Evolutionary conservation across 1,140 invertebrate genomes (phyloP).

Genomic region (Trachymyrmex septentrionalis): DNA sequence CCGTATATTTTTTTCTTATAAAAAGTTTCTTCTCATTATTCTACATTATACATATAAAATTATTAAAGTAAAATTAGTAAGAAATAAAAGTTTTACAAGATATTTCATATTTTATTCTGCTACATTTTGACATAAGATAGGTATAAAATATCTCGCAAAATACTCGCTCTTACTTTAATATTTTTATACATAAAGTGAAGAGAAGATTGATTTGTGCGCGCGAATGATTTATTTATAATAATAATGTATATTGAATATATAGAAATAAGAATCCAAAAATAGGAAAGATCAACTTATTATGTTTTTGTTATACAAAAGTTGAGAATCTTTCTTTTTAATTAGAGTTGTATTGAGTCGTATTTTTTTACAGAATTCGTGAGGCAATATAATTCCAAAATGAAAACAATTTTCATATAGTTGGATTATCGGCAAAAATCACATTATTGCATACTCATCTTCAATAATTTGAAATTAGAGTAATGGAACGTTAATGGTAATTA

Average conservation of each 20-base stretch:
- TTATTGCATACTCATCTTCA: background rate
- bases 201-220: background rate
- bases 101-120: background rate
- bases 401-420: background rate
- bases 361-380: background rate
- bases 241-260: background rate
- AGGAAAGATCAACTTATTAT: background rate
- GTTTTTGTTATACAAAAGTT: background rate
- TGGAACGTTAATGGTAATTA: slow-evolving; percentile 15
- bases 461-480: background rate
- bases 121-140: background rate
- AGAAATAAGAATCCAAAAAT: background rate
- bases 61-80: background rate
- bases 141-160: background rate
- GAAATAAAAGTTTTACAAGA: background rate
- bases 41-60: background rate
- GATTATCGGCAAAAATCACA: slow-evolving; percentile 18
- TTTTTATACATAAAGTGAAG: background rate
- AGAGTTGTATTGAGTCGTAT: background rate
- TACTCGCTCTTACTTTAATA: background rate
- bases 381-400: background rate
- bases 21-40: background rate
- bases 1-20: background rate
- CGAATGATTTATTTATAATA: background rate
- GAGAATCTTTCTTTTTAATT: background rate